Conservation (phyloP, 2,888 invertebrate genomes). For the Ochropleura plecta region DNA sequence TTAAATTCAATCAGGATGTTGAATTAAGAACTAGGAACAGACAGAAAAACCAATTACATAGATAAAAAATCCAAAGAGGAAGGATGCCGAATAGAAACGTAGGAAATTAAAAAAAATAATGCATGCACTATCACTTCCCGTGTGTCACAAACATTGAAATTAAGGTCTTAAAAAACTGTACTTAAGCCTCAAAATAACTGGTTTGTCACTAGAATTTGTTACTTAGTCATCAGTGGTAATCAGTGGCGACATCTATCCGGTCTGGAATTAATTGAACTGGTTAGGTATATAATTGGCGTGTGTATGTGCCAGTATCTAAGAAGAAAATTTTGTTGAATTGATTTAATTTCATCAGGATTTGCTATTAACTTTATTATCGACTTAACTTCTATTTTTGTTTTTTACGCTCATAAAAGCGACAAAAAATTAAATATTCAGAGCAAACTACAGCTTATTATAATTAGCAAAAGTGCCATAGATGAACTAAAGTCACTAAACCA, state of each 20-base stretch:
- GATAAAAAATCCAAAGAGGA: neutral
- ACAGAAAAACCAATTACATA: neutral
- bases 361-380: too few species aligned
- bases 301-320: neutral
- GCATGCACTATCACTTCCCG: slow-evolving; percentile 44
- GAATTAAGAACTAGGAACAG: neutral
- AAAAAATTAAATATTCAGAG: neutral
- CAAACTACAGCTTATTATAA: neutral
- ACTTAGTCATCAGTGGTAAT: slow-evolving; percentile 38
- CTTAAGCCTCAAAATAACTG: slow-evolving; percentile 26
- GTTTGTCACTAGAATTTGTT: slow-evolving; percentile 10
- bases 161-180: slow-evolving; percentile 31
- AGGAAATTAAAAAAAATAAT: slow-evolving; percentile 19
- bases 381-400: too few species aligned
- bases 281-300: neutral
- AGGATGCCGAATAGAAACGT: neutral
- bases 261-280: slow-evolving; percentile 14
- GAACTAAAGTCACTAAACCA: neutral
- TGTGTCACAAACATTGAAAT: slow-evolving; percentile 20
- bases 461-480: slow-evolving; percentile 3
- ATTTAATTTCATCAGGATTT: neutral
- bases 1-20: neutral
- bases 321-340: neutral
- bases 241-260: slow-evolving; percentile 41
- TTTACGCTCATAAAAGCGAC: neutral